Evolutionary conservation across 2,113 vertebrate genomes (phyloP), one percentile per base, ranked within the genome.

Genomic region (Mus pahari): DNA sequence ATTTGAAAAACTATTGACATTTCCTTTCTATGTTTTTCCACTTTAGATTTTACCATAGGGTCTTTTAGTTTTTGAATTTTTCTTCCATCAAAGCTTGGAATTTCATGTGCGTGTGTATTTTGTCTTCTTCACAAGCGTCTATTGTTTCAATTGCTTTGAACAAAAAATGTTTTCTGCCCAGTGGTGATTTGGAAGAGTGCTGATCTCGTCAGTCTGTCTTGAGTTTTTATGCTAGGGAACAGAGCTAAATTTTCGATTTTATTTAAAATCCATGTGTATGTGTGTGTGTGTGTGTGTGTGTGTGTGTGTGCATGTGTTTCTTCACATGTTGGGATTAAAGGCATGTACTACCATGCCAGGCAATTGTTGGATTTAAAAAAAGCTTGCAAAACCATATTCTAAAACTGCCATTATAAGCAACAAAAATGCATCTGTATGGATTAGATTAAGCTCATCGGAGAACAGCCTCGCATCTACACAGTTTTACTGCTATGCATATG

Each of bases 241-340:
- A 24, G 75, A 83, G 55, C 9, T 78, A 66, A 87, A 92, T 75
- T 83, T 82, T 96, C 16, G 42, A 83, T 94, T 94, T 86, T 6
- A 68, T 28, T 89, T 70, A 78, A 60, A 92, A 68, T 73, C 50
- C n/a, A 53, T 62, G 60, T 8, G 22, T 7, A 5, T 7, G 7
- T 10, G 26, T 16, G 5, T 70, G 12, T 36, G 33, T 10, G 26
- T 16, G 5, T 70, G 12, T 36, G 33, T 62, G 60, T 8, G 22
- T 7, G 7, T 7, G 7, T 10, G 26, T 16, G 5, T 70, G 12
- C 11, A 13, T 36, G 33, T 1, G 6, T 39, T 62, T 83, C 22
- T 60, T 60, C 39, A 39, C 7, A 3, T 16, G 55, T n/a, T 83
- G 22, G 36, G 24, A 83, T 83, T 60, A 83, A 83, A 83, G 55